Evolutionary conservation across 2,797 vertebrate species (phyloP).

Genomic region (Iguana delicatissima): DNA sequence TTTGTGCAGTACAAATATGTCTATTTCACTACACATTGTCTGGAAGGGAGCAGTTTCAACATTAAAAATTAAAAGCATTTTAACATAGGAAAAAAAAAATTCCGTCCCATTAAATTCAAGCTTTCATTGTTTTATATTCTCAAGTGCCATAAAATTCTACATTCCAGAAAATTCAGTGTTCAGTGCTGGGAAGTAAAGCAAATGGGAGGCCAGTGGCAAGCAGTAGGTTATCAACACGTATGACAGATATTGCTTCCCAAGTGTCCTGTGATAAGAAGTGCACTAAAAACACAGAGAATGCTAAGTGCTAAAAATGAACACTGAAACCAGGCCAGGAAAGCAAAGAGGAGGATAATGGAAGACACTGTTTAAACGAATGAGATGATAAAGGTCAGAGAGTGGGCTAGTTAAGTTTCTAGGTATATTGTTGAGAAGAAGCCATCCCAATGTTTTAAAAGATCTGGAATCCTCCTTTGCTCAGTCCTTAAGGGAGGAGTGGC

Average conservation of each 20-base stretch:
- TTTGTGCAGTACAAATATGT: background rate
- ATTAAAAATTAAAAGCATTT: conserved; percentile 49
- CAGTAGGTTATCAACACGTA: conserved; percentile 33
- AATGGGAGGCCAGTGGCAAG: conserved; percentile 11
- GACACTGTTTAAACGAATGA: conserved; percentile 13
- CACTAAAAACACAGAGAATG: conserved; percentile 40
- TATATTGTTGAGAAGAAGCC: too few relatives aligned
- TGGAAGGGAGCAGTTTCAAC: conserved; percentile 13
- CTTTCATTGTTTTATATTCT: conserved; percentile 40
- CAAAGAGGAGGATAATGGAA: background rate
- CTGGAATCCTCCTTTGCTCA: background rate
- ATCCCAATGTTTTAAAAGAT: background rate
- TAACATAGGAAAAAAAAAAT: conserved; percentile 21
- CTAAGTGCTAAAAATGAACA: conserved; percentile 4
- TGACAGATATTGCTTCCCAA: conserved; percentile 36
- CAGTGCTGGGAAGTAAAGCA: conserved; percentile 35
- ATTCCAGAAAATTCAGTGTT: conserved; percentile 36
- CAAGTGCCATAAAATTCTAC: conserved; percentile 36
- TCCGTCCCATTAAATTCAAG: conserved; percentile 38
- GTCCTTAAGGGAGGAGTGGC: background rate
- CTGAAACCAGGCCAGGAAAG: conserved; percentile 9
- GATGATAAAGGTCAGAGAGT: background rate
- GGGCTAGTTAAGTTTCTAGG: background rate
- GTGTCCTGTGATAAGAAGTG: conserved; percentile 32
- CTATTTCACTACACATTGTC: conserved; percentile 20